Percentiles rank a stretch among this genome's conserved stretches.
Conservation (phyloP, 2,797 vertebrate genomes). For the Gallirallus australis region DNA sequence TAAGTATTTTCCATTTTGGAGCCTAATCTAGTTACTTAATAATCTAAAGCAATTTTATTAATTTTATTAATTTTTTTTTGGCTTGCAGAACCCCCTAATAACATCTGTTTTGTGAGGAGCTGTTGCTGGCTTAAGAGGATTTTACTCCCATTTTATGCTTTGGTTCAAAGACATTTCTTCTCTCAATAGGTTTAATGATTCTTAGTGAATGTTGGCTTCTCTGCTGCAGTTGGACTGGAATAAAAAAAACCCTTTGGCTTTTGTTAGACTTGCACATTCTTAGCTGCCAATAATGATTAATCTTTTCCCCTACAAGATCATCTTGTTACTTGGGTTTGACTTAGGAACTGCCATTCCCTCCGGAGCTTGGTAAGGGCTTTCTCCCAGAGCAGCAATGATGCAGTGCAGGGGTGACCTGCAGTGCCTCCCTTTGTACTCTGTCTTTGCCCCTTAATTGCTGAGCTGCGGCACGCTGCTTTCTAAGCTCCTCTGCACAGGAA, state of each 20-base stretch:
- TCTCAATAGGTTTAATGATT: slow-evolving; percentile 60
- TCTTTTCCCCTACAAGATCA: slow-evolving; percentile 37
- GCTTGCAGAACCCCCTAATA: not conserved
- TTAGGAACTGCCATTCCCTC: slow-evolving; percentile 1
- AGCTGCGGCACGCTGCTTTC: not conserved
- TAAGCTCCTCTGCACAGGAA: not conserved
- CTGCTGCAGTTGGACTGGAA: slow-evolving; percentile 44
- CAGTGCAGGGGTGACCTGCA: slow-evolving; percentile 4
- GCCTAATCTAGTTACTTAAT: slow-evolving; percentile 70
- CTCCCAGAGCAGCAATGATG: not conserved
- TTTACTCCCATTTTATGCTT: slow-evolving; percentile 64
- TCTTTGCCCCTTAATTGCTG: slow-evolving; percentile 13
- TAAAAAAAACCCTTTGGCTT: slow-evolving; percentile 56
- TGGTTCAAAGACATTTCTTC: slow-evolving; percentile 70
- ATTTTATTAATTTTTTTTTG: not conserved
- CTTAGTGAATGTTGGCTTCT: slow-evolving; percentile 41
- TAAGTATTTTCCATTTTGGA: slow-evolving; percentile 75
- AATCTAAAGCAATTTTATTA: slow-evolving; percentile 69
- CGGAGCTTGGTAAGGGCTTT: not conserved
- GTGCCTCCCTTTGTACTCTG: not conserved
- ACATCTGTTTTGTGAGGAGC: slow-evolving; percentile 54
- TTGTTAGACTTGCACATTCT: slow-evolving; percentile 53
- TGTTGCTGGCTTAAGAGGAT: slow-evolving; percentile 62
- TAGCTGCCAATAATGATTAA: slow-evolving; percentile 42
- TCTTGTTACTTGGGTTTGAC: slow-evolving; percentile 44